Evolutionary conservation across 2,888 invertebrate species (phyloP), one percentile per base, ranked within the genome.

Genomic region (Gerosis bhagava): DNA sequence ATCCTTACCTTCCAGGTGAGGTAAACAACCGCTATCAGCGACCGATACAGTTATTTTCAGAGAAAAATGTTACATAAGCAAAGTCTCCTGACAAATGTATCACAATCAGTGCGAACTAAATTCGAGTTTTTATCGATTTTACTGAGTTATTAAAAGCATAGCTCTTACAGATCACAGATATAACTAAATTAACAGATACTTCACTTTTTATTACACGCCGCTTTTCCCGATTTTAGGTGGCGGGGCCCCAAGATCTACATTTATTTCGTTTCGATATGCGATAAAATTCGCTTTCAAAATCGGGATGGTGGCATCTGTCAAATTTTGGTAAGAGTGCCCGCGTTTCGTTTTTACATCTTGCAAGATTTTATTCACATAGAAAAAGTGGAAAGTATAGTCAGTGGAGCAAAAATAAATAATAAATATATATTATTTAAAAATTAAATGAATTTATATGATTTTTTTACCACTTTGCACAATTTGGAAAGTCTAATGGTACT

Each of bases 31-130:
- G 61, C 65, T 78, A 76, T 69, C 73, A 72, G 70, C 67, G 60
- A 66, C 65, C 59, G 62, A 63, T 65, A 74, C 60, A 62, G 70
- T 71, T 75, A 77, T 73, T 79, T 81, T 74, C 72, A 67, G 69
- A 72, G 69, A 76, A 67, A 78, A 76, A 72, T 77, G 80, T 87
- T 87, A 87, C 86, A 86, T 87, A 87, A 87, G 87, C 72, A 55
- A 58, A 69, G 69, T 78, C 82, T 75, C 78, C 83, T 87, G 87
- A 84, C 86, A 83, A 73, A 49, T 66, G 24, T 50, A 49, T 60
- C 62, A 63, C 66, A 58, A 60, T 46, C 46, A 46, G 65, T 51
- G 48, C 65, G 65, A 56, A 65, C 67, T 67, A 70, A 69, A 64
- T 61, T 69, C 59, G 62, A 63, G 66, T 63, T 57, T 62, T 49